Conservation (phyloP, 2,797 vertebrate genomes). For the Melanotaenia boesemani region DNA sequence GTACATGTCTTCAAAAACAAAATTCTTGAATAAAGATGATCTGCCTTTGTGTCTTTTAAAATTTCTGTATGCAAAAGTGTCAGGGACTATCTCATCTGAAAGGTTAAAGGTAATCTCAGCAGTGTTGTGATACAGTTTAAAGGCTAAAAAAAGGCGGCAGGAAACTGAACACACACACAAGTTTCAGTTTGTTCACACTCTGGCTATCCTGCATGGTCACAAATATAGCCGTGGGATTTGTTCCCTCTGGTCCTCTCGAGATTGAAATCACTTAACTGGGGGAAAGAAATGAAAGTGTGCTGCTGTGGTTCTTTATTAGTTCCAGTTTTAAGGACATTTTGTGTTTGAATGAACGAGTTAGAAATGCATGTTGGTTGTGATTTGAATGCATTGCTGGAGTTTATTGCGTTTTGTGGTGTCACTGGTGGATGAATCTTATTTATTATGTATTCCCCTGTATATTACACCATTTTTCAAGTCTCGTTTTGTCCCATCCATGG, state of each 20-base stretch:
- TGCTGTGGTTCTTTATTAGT: not conserved
- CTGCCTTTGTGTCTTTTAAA: not conserved
- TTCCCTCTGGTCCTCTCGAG: not conserved
- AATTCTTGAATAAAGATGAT: not conserved
- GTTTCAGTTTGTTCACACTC: constrained; percentile 7
- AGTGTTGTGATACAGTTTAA: constrained; percentile 12
- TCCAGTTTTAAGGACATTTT: not conserved
- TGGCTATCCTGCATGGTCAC: not conserved
- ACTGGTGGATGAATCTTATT: not conserved
- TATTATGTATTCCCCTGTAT: too few relatives aligned
- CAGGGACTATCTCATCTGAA: constrained; percentile 13
- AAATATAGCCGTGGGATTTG: not conserved
- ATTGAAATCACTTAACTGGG: not conserved
- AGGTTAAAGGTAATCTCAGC: constrained; percentile 17
- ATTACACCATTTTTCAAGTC: too few relatives aligned
- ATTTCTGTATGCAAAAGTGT: constrained; percentile 18
- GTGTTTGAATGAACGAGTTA: not conserved
- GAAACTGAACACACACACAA: constrained; percentile 12
- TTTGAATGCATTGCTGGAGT: not conserved
- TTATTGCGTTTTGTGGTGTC: not conserved
- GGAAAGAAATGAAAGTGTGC: not conserved
- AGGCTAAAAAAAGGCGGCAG: constrained; percentile 33
- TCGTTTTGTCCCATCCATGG: too few relatives aligned
- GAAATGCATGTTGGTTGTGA: not conserved
- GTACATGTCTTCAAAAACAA: not conserved